Base-by-base conservation (phyloP, 2,888 invertebrate species). In the Slavum lentiscoides region DNA sequence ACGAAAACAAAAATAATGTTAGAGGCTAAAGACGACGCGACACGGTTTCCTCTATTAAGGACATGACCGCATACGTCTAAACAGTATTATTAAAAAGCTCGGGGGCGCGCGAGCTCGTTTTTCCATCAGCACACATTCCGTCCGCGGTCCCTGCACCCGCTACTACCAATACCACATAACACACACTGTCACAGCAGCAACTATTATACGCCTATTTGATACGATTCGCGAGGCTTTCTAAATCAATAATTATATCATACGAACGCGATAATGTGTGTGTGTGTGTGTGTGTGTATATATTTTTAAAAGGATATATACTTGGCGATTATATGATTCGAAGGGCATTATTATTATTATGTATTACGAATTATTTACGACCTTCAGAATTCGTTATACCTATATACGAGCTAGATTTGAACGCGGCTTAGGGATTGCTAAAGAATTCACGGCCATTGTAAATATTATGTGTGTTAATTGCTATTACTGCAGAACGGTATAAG, bases 1-100 rank as follows among this genome's bases (percentile, higher is more conserved):
- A 91, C 88, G 88, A 87, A 86, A 73, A 66, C 39, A 21, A 67
- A 58, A 82, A 72, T 81, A 58, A 21, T 55, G 23, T 49, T 43
- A 70, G n/a, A 70, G 43, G 43, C 17, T 64, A 70, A 69, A 49
- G 23, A 37, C 43, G 69, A 80, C 13, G 43, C 30, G 30, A 30
- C 30, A n/a, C n/a, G n/a, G n/a, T n/a, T n/a, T n/a, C n/a, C n/a
- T n/a, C n/a, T n/a, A n/a, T n/a, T n/a, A n/a, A n/a, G n/a, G 55
- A 53, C 62, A 30, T 4, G 30, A 30, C 30, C 30, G 30, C n/a
- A 55, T 61, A 82, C 43, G 70, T 68, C 11, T 68, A 59, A 75
- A 68, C 59, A 67, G n/a, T 23, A 67, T 13, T 23, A 75, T 75
- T 68, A 59, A 55, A 59, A 55, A 58, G 58, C 23, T 67, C 58